Evolutionary conservation across 2,888 invertebrate genomes (phyloP), one percentile per base, ranked within the genome.

Genomic region (Lomographa bimaculata): DNA sequence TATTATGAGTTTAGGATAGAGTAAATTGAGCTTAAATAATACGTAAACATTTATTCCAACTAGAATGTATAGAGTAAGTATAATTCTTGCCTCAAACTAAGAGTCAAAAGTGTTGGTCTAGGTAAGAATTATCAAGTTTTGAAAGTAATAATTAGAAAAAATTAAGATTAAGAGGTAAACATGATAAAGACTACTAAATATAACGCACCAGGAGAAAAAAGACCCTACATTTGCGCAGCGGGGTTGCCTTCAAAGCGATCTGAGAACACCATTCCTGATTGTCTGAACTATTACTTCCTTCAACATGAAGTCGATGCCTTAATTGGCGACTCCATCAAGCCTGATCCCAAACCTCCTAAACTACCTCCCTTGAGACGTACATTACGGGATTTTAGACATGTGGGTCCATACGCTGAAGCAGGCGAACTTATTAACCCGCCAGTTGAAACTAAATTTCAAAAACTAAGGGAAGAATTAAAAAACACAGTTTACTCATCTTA

Each of bases 301-400:
- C 58, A 71, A 54, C 72, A 76, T n/a, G 61, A 68, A 54, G 66
- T 60, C 0, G 63, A 71, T 30, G 62, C 68, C n/a, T 54, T 75
- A 0, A 27, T 71, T 4, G 30, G 39, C 25, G 73, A 77, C 47
- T 43, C 63, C 1, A 54, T 71, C 2, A 40, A 50, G 7, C 68
- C 68, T 8, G 27, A 46, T 5, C 41, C 43, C 3, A 54, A 51
- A 19, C 50, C 43, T n/a, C 29, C 7, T 0, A 38, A 49, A 9
- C 25, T 57, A 6, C 58, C 60, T 4, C 60, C 58, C 2, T 28
- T 60, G 5, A 49, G 54, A 5, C 48, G 32, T 8, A 51, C 47
- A 2, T 34, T 7, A 1, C 34, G 6, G 6, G 70, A 72, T 26
- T 54, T 43, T 50, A 50, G 71, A 16, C 43, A 61, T 38, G 63